Evolutionary conservation across 2,113 vertebrate species (phyloP), one percentile per base, ranked within the genome.

Genomic region (Dicrurus megarhynchus): DNA sequence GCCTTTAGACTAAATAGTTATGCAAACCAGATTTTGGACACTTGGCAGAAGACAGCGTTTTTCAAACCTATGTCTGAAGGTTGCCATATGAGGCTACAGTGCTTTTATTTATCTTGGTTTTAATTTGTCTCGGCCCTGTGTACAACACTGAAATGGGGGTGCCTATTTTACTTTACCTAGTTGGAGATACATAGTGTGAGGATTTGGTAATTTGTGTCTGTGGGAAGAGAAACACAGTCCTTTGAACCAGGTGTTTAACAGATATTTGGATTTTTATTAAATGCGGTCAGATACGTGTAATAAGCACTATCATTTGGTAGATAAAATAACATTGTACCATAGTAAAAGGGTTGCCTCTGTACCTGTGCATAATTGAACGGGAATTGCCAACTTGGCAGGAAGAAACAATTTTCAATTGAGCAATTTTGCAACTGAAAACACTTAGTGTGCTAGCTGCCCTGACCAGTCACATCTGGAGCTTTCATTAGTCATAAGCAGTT

Each of bases 401-500:
- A 81, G 76, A 78, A 69, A 57, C 21, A 26, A 57, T 86, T 93
- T 76, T 93, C 92, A 93, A 74, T 47, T 67, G 77, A 84, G 65
- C 86, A 91, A 3, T 83, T 97, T 71, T 93, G 50, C 20, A 69
- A 73, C 46, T 79, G 76, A 60, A 84, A 74, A 78, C 37, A n/a
- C 44, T 67, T 30, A 67, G 16, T 28, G 15, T 52, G 60, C 50
- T 56, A 9, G 79, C 33, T 73, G 39, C 33, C 35, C 55, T 68
- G 92, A 75, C 87, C 74, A 28, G 78, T 41, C 89, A 56, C 63
- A 74, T 63, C 78, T 95, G 91, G 55, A 82, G 82, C 44, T 70
- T 96, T 91, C 67, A 56, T 94, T 97, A 71, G 32, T 89, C 60
- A 22, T 60, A 47, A 70, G n/a, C 23, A 78, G 79, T 75, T 92